phyloP scores from a whole-genome alignment of 2,113 vertebrate genomes.

The Albula glossodonta region DNA sequence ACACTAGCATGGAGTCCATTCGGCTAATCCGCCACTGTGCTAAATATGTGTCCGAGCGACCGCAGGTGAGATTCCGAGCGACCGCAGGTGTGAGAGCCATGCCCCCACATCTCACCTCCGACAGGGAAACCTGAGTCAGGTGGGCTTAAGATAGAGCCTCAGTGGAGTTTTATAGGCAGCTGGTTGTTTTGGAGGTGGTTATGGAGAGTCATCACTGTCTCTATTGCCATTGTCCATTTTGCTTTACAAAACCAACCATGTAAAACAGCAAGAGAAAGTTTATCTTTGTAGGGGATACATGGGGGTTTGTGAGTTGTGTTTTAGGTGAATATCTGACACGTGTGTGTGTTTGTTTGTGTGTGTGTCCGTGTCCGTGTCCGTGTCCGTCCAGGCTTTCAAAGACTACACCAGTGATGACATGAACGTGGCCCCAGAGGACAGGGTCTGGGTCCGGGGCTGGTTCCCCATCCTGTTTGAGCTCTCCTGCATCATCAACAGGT shows the following conservation, averaged over 20 bases:
- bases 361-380: no score
- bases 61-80: slow-evolving; percentile 77
- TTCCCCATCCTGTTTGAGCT: slow-evolving; percentile 98
- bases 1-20: slow-evolving; percentile 99
- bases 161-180: no score
- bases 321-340: background rate
- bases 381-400: slow-evolving; percentile 84
- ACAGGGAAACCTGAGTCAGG: no score
- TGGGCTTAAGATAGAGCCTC: no score
- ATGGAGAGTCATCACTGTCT: no score
- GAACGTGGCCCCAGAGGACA: slow-evolving; percentile 95
- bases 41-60: slow-evolving; percentile 97
- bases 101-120: no score
- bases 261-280: no score
- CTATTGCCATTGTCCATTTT: no score
- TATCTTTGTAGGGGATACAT: background rate
- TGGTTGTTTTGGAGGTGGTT: no score
- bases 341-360: background rate
- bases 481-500: slow-evolving; percentile 99
- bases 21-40: slow-evolving; percentile 98
- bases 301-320: no score
- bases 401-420: slow-evolving; percentile 98
- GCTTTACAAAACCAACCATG: no score
- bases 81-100: background rate
- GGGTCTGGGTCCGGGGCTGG: slow-evolving; percentile 98